Conservation (phyloP, 2,888 invertebrate genomes). For the Ptychoptera albimana region DNA sequence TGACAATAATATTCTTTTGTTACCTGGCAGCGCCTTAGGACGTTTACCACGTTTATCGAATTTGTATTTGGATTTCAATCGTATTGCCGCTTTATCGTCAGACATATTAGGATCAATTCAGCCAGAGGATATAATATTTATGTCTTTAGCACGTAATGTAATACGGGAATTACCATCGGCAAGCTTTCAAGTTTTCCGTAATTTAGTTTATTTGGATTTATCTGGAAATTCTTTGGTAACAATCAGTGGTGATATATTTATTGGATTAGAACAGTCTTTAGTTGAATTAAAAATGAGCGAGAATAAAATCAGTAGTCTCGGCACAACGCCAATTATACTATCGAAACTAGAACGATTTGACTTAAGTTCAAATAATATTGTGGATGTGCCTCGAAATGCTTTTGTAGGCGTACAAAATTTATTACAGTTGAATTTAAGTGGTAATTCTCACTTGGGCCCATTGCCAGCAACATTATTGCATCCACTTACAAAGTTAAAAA, state of each 20-base stretch:
- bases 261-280: constrained; percentile 57
- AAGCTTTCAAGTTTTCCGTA: constrained; percentile 64
- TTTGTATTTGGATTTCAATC: constrained; percentile 68
- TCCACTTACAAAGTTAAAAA: constrained; percentile 48
- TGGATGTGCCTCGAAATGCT: constrained; percentile 49
- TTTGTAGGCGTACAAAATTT: constrained; percentile 50
- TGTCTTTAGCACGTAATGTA: constrained; percentile 69
- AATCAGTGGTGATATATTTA: constrained; percentile 56
- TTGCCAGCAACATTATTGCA: constrained; percentile 51
- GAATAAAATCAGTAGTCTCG: constrained; percentile 53
- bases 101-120: constrained; percentile 56
- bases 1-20: constrained; percentile 75
- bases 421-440: constrained; percentile 57
- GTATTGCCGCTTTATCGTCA: constrained; percentile 69
- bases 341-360: constrained; percentile 51
- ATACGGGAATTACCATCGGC: constrained; percentile 70
- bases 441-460: constrained; percentile 49
- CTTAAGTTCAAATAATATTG: constrained; percentile 62
- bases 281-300: constrained; percentile 54
- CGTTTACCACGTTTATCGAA: constrained; percentile 57
- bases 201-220: constrained; percentile 52
- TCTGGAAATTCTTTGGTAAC: constrained; percentile 62
- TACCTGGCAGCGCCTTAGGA: constrained; percentile 69
- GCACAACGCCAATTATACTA: constrained; percentile 45
- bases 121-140: constrained; percentile 50